These are phyloP conservation scores for Conops quadrifasciatus DNA, from an alignment of 2,888 invertebrate genomes.

Conservation along the genomic window DNA sequence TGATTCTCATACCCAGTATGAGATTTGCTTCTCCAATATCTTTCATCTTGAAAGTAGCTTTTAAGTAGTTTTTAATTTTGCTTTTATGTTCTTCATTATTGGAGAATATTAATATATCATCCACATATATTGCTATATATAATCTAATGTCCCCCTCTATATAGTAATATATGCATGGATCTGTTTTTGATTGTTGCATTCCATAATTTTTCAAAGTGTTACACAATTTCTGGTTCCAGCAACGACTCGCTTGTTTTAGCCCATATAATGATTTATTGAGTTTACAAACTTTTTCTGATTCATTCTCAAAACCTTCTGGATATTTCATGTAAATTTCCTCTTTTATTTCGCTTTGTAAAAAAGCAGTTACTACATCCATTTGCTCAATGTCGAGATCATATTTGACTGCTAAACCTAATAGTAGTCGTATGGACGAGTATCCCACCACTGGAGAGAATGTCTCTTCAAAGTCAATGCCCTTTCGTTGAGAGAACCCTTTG, in stretches of 20 bases:
- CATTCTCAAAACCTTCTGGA: not conserved
- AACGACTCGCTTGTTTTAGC: conserved; percentile 17
- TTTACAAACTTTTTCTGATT: conserved; percentile 22
- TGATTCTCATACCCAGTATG: conserved; percentile 42
- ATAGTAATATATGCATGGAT: conserved; percentile 24
- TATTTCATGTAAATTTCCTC: conserved; percentile 31
- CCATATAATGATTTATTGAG: conserved; percentile 16
- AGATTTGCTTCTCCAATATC: conserved; percentile 42
- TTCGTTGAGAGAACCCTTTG: not conserved
- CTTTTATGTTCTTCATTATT: conserved; percentile 7
- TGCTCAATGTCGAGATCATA: conserved; percentile 8
- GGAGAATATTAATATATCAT: conserved; percentile 22
- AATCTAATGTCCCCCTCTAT: conserved; percentile 14
- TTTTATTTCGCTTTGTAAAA: conserved; percentile 24
- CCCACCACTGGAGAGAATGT: not conserved
- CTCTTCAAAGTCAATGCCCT: not conserved
- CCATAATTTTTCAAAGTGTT: conserved; percentile 18
- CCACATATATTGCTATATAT: conserved; percentile 18
- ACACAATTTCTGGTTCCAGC: conserved; percentile 27
- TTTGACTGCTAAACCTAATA: too few species aligned
- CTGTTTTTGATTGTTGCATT: conserved; percentile 25
- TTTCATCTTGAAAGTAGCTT: conserved; percentile 39
- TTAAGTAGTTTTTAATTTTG: conserved; percentile 6
- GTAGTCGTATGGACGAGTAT: too few species aligned
- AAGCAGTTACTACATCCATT: conserved; percentile 33